phyloP scores from a whole-genome alignment of 2,113 vertebrate genomes.

The Syrmaticus mikado region DNA sequence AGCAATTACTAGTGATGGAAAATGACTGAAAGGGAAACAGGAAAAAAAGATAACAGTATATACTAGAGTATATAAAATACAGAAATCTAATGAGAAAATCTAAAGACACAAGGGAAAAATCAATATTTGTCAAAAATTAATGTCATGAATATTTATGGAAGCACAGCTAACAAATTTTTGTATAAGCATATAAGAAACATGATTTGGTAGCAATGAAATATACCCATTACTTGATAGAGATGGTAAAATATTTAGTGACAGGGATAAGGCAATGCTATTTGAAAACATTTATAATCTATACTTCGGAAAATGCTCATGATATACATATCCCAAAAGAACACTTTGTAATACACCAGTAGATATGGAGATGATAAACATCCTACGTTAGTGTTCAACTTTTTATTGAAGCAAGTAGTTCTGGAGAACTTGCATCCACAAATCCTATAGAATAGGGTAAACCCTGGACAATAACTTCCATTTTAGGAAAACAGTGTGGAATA shows the following conservation, averaged over 20 bases:
- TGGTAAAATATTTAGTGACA: not conserved
- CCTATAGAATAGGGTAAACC: not conserved
- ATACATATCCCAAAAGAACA: not conserved
- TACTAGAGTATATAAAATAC: not conserved
- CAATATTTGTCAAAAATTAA: not conserved
- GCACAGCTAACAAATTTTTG: not conserved
- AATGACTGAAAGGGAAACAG: not conserved
- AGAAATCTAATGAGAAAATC: not conserved
- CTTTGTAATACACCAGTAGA: not conserved
- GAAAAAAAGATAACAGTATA: not conserved
- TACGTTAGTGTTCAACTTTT: not conserved
- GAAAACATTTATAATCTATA: not conserved
- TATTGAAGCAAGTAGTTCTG: not conserved
- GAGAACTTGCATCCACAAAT: not conserved
- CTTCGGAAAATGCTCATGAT: not conserved
- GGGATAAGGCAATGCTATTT: not conserved
- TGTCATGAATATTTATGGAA: not conserved
- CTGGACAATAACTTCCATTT: not conserved
- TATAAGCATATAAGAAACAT: not conserved
- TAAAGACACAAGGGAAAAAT: not conserved
- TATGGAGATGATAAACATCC: not conserved
- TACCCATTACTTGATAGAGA: not conserved
- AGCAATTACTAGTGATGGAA: not conserved
- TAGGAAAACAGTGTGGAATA: not conserved
- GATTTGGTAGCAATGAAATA: not conserved